phyloP scores from a whole-genome alignment of 2,113 vertebrate genomes.

The Seriola quinqueradiata region DNA sequence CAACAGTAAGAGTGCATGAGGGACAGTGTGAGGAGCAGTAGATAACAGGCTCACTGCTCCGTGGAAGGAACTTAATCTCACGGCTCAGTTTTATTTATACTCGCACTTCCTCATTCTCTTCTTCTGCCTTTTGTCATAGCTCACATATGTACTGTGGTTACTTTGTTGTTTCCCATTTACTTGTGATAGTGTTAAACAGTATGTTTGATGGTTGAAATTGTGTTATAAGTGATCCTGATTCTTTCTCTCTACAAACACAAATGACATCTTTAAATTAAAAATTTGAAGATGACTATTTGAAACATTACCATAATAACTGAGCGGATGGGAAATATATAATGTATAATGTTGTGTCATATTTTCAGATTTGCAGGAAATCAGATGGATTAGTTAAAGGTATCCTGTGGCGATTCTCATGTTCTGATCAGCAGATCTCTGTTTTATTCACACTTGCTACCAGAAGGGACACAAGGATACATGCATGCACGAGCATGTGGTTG shows the following conservation, averaged over 20 bases:
- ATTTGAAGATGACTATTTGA: no score
- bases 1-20: conserved; percentile 2
- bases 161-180: background rate
- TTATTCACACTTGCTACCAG: no score
- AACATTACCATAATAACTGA: no score
- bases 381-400: no score
- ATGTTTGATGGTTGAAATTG: background rate
- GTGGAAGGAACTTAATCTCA: conserved; percentile 60
- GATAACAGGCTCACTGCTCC: conserved; percentile 32
- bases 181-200: background rate
- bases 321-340: no score
- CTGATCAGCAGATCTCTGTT: no score
- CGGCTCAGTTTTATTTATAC: conserved; percentile 60
- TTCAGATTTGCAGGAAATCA: no score
- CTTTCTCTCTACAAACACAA: background rate
- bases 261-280: no score
- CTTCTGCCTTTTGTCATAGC: conserved; percentile 54
- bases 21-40: conserved; percentile 18
- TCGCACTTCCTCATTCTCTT: conserved; percentile 70
- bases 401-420: no score
- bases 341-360: no score
- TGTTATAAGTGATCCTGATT: background rate
- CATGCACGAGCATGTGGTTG: no score
- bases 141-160: background rate
- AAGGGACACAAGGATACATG: no score